These are phyloP conservation scores for Cheilosia grossa DNA, from an alignment of 2,888 invertebrate genomes.

Conservation along the genomic window DNA sequence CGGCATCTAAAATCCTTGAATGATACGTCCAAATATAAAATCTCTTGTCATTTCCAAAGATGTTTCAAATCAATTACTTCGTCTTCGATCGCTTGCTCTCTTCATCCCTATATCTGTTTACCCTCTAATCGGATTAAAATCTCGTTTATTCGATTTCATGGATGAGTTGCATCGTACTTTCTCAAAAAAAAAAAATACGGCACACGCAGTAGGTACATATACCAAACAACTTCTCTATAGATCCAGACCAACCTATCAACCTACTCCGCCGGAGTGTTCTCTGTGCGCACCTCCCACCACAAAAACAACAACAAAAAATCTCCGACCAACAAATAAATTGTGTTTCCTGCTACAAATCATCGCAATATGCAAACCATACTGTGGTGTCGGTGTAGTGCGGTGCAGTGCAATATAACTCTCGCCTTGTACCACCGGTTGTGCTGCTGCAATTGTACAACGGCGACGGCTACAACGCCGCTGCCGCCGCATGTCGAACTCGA, in stretches of 20 bases:
- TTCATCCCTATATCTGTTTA: slow-evolving; percentile 1
- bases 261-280: slow-evolving; percentile 41
- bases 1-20: slow-evolving; percentile 39
- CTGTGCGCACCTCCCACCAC: slow-evolving; percentile 15
- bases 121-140: slow-evolving; percentile 66
- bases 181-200: slow-evolving; percentile 13
- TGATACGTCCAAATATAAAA: slow-evolving; percentile 55
- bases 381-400: slow-evolving; percentile 30
- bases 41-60: slow-evolving; percentile 69
- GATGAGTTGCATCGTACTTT: slow-evolving; percentile 56
- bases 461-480: slow-evolving; percentile 8
- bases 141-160: slow-evolving; percentile 69
- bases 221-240: slow-evolving; percentile 30
- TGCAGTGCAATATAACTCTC: slow-evolving; percentile 56
- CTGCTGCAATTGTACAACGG: slow-evolving; percentile 52
- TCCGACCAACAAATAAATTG: slow-evolving; percentile 65
- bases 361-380: slow-evolving; percentile 56
- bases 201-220: slow-evolving; percentile 52
- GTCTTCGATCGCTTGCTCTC: slow-evolving; percentile 1
- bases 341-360: slow-evolving; percentile 73
- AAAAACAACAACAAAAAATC: slow-evolving; percentile 41
- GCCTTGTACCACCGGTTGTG: slow-evolving; percentile 47
- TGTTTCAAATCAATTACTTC: slow-evolving; percentile 64
- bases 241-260: slow-evolving; percentile 54
- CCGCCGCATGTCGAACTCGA: neutral